Base-by-base conservation (phyloP, 2,888 invertebrate genomes). In the Perizoma affinitatum region DNA sequence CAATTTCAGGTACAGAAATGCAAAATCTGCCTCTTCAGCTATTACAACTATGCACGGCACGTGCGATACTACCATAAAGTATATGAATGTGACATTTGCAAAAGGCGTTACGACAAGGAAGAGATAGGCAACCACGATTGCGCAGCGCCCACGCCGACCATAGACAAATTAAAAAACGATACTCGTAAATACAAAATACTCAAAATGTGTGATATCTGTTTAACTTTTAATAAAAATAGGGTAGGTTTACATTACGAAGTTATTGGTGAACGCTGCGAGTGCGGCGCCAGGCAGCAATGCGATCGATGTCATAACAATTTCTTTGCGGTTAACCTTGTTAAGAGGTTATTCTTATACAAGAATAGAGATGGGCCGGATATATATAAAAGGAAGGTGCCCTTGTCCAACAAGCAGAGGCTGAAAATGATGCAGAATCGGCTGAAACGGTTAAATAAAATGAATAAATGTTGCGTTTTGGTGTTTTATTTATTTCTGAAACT, bases 361-460 rank as follows among this genome's bases (percentile, higher is more conserved):
- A 40, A 6, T 40, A 54, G 52, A 11, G 65, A 58, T 5, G 41
- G 6, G 8, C 1, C 5, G 3, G 41, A 8, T 0, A 6, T 6
- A 36, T 3, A 2, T 5, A 68, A 58, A 33, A 52, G 36, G 4
- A 75, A 63, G 35, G 53, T 46, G 2, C 53, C 51, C 0, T 44
- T 69, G 4, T 63, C 76, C 0, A 84, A 85, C 38, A 63, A 67
- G 10, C 74, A 79, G 0, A 61, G 83, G 0, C 54, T 86, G 49
- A 78, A 76, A 50, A 74, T 69, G 35, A 82, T 85, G 6, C 64
- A 69, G 43, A 66, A 71, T 7, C 64, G 82, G 54, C 69, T 86
- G 58, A 85, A 81, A 68, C 71, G 71, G 67, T 63, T 82, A 61
- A 84, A 76, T 68, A 42, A 51, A 35, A 45, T 59, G 36, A 67